Percentiles rank a stretch among this genome's conserved stretches.
Conservation (phyloP, 2,113 vertebrate genomes). For the Malurus melanocephalus region DNA sequence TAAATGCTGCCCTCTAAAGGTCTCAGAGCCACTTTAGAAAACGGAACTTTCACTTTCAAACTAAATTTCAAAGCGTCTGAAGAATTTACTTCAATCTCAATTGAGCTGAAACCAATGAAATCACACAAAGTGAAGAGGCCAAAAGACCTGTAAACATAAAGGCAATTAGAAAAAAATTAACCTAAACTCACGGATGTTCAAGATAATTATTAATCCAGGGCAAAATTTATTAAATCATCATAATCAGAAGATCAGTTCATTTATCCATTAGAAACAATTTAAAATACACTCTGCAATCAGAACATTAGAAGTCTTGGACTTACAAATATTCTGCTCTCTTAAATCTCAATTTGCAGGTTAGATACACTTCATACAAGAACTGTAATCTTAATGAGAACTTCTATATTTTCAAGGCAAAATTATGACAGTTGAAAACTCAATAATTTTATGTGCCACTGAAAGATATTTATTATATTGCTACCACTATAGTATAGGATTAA, state of each 20-base stretch:
- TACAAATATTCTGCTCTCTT: neutral
- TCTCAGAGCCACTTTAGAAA: neutral
- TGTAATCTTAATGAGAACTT: neutral
- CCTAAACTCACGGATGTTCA: neutral
- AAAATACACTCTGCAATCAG: neutral
- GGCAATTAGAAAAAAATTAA: neutral
- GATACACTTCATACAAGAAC: neutral
- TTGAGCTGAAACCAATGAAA: neutral
- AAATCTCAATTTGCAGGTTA: neutral
- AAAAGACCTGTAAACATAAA: neutral
- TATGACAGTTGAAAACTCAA: neutral
- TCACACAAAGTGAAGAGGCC: neutral
- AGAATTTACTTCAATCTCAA: neutral
- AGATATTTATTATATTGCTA: neutral
- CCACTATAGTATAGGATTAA: neutral
- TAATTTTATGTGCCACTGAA: neutral
- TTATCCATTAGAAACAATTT: neutral
- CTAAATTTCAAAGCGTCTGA: neutral
- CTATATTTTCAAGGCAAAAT: neutral
- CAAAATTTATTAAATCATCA: neutral
- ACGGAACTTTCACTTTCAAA: neutral
- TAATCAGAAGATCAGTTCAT: neutral
- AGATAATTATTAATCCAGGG: neutral
- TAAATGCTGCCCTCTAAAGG: constrained; percentile 58
- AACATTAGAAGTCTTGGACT: neutral